Base-by-base conservation (phyloP, 2,113 vertebrate genomes). In the Eulacestoma nigropectus region DNA sequence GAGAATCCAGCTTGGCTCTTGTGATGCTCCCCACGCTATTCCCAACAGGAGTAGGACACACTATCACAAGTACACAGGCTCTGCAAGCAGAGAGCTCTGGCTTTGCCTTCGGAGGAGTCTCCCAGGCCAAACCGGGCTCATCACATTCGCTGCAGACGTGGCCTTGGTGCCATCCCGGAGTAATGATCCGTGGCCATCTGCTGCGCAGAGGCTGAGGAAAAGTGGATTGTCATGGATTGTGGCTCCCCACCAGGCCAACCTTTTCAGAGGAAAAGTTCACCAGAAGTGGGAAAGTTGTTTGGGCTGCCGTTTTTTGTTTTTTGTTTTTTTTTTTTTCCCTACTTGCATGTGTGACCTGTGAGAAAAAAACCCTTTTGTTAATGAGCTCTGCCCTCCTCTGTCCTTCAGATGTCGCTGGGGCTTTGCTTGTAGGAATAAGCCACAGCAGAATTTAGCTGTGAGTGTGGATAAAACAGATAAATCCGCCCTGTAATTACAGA, bases 261-360 rank as follows among this genome's bases (percentile, higher is more conserved):
- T 96, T 96, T 86, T 20, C 83, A 44, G 21, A 63, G 63, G 79
- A 56, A 49, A 94, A 95, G 76, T 92, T 95, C 90, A 80, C 63
- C 63, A 84, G 13, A 92, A 88, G 59, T 74, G 56, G 44, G 47
- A 64, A 95, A 90, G 44, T 81, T 82, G 29, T 33, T 81, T 22
- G 52, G 10, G 8, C 30, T 64, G n/a, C n/a, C n/a, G n/a, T n/a
- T n/a, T n/a, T n/a, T n/a, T n/a, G n/a, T n/a, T n/a, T n/a, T 63
- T 46, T 13, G n/a, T 42, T 4, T 6, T 26, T 21, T 26, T 17
- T 30, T 35, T 27, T 30, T 19, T 3, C 12, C 15, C 68, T 55
- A 10, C 42, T 87, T 77, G 19, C 64, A 21, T 32, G 15, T 42
- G 35, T 46, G 50, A 52, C 60, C 64, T 70, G 35, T 44, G 80